phyloP scores from a whole-genome alignment of 2,113 vertebrate genomes.

The Corythoichthys haematopterus region DNA sequence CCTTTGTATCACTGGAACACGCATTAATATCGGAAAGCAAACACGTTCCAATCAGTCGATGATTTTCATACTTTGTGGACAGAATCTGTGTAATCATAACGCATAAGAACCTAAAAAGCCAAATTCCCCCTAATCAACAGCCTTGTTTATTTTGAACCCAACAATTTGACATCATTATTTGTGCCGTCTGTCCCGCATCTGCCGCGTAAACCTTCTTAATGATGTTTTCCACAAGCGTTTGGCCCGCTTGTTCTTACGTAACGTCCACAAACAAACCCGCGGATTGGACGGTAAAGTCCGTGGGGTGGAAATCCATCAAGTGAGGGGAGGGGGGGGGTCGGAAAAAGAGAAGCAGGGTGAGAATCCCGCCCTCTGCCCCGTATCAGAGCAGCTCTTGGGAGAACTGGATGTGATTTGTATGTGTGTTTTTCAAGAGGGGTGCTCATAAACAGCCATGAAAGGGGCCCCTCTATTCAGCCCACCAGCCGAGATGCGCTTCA shows the following conservation, averaged over 20 bases:
- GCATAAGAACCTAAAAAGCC: neutral
- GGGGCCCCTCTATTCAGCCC: slow-evolving; percentile 67
- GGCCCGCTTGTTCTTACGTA: slow-evolving; percentile 22
- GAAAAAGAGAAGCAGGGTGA: slow-evolving; percentile 18
- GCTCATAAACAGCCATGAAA: slow-evolving; percentile 73
- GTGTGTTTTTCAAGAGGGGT: slow-evolving; percentile 72
- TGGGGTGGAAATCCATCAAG: slow-evolving; percentile 38
- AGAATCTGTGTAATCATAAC: neutral
- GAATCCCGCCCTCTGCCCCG: slow-evolving; percentile 21
- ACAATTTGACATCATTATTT: slow-evolving; percentile 12
- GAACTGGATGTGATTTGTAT: slow-evolving; percentile 70
- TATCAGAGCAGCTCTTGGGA: slow-evolving; percentile 51
- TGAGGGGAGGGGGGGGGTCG: slow-evolving; percentile 24
- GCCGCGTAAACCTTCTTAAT: slow-evolving; percentile 19
- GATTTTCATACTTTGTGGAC: neutral
- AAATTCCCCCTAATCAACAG: too few relatives aligned
- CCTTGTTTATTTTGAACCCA: neutral
- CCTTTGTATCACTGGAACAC: too few relatives aligned
- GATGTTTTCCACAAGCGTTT: slow-evolving; percentile 23
- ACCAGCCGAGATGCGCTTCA: slow-evolving; percentile 65
- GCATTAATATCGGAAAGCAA: neutral
- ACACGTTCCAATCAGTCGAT: neutral
- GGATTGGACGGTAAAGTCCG: slow-evolving; percentile 19
- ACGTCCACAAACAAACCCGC: slow-evolving; percentile 23
- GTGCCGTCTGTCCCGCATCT: slow-evolving; percentile 24